Base-by-base conservation (phyloP, 2,113 vertebrate species). In the Tringa solitaria region DNA sequence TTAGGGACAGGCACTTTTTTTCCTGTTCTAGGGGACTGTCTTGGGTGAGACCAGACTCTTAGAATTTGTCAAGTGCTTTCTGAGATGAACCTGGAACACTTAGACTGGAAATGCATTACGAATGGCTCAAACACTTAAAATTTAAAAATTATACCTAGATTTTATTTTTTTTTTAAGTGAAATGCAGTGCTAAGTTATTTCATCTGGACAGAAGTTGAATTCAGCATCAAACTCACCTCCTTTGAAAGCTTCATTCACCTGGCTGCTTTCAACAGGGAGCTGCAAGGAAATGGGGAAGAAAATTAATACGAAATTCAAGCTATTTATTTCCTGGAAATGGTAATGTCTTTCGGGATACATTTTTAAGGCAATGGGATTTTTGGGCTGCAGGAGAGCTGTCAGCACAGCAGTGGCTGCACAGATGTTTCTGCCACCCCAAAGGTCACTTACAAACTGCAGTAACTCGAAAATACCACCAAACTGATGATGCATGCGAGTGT, bases 381-480 rank as follows among this genome's bases (percentile, higher is more conserved):
- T 17, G 78, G 37, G 10, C 72, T 88, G 41, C 60, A 81, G 51
- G 72, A 88, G 51, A 95, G 20, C 41, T 96, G 79, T 78, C 54
- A 94, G 37, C 35, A n/a, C 33, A 61, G 14, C 3, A 4, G 64
- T 69, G 37, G 39, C 46, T 85, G 84, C 33, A 70, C 23, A 67
- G 76, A 43, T 4, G 24, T 92, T 79, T 92, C 68, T 83, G 26
- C 43, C 16, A 70, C 61, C 54, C 56, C 77, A 95, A 93, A 94
- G 61, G 73, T 94, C 79, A 85, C 83, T 94, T 93, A 64, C 48
- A 85, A 95, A 54, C n/a, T 37, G 14, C 51, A 75, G 39, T 60
- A 68, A 77, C 54, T 84, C 39, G 50, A 50, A 96, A 97, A 94
- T 89, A n/a, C 85, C 83, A 89, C 48, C 41, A 75, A 90, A 59